Percentiles rank a stretch among this genome's conserved stretches.
Evolutionary conservation across 1,140 invertebrate genomes (phyloP).

Genomic region (Papilio xuthus): DNA sequence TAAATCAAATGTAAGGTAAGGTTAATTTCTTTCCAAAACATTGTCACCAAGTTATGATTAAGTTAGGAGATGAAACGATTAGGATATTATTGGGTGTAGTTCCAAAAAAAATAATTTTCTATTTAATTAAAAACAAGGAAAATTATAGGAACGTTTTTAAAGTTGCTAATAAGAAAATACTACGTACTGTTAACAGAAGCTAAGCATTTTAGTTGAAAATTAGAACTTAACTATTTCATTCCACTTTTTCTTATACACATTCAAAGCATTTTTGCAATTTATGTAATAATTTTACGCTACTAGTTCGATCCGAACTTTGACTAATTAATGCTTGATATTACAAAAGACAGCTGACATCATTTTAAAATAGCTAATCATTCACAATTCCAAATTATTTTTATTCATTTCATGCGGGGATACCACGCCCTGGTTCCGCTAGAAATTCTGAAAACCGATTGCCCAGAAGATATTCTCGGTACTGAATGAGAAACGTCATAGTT

Average conservation of each 20-base stretch:
- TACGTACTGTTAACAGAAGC: not conserved
- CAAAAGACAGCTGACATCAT: too few species aligned
- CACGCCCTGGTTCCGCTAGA: not conserved
- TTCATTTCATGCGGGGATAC: not conserved
- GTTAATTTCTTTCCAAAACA: not conserved
- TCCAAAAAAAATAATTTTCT: too few species aligned
- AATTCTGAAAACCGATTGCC: constrained; percentile 14
- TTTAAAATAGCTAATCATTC: not conserved
- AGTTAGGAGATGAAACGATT: not conserved
- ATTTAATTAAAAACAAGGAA: too few species aligned
- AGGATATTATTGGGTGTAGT: too few species aligned
- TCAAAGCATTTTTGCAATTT: too few species aligned
- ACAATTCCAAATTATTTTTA: not conserved
- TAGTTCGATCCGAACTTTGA: not conserved
- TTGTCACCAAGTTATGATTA: not conserved
- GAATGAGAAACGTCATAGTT: not conserved
- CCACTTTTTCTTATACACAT: too few species aligned
- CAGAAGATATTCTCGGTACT: constrained; percentile 1
- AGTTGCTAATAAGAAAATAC: too few species aligned
- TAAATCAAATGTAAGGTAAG: not conserved
- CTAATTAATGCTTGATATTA: not conserved
- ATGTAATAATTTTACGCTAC: not conserved
- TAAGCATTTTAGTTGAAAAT: not conserved
- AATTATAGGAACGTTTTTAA: too few species aligned
- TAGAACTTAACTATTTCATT: not conserved